Evolutionary conservation across 1,140 invertebrate genomes (phyloP).

Genomic region (Zaprionus gabonicus): DNA sequence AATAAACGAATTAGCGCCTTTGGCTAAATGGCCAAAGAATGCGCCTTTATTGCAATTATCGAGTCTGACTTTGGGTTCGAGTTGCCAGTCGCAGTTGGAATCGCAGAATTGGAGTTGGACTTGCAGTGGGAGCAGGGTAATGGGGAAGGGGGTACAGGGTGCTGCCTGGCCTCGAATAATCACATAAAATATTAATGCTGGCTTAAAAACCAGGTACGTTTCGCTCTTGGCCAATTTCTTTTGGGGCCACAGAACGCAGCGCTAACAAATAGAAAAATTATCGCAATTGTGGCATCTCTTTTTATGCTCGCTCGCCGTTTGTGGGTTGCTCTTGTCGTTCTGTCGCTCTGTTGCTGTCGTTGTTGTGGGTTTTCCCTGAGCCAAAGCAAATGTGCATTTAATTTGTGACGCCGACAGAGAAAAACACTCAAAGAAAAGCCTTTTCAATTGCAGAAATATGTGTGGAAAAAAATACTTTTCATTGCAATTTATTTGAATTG

Average conservation of each 20-base stretch:
- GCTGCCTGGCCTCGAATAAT: conserved; percentile 65
- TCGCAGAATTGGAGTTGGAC: conserved; percentile 24
- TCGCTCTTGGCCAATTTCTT: conserved; percentile 79
- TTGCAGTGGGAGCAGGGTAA: neutral
- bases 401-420: conserved; percentile 62
- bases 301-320: conserved; percentile 46
- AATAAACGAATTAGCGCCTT: conserved; percentile 82
- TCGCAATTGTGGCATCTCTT: conserved; percentile 81
- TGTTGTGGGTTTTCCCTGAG: conserved; percentile 58
- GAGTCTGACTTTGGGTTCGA: conserved; percentile 46
- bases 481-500: neutral
- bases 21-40: conserved; percentile 77
- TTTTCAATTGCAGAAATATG: neutral
- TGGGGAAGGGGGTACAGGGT: conserved; percentile 30
- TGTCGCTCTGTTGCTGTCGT: neutral
- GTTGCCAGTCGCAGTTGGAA: conserved; percentile 9
- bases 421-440: conserved; percentile 43
- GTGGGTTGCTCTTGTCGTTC: conserved; percentile 30
- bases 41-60: conserved; percentile 82
- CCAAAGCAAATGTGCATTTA: conserved; percentile 75
- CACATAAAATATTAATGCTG: conserved; percentile 80
- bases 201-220: conserved; percentile 55
- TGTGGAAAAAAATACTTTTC: neutral
- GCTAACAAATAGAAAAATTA: conserved; percentile 83
- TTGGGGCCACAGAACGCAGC: conserved; percentile 73